These are phyloP conservation scores for Merodon equestris DNA, from an alignment of 2,888 invertebrate species.

Conservation along the genomic window DNA sequence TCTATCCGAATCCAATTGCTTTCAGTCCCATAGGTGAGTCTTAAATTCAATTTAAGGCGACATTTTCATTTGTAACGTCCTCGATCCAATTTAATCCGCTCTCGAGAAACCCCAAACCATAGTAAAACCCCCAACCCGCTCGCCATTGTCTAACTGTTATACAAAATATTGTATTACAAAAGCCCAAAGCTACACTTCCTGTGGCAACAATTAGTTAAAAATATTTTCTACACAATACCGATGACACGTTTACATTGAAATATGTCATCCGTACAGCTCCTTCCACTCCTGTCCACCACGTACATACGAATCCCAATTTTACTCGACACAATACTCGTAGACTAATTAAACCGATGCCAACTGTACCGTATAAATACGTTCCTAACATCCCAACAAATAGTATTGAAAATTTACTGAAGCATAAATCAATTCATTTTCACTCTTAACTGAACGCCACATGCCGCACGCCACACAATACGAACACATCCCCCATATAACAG, in stretches of 20 bases:
- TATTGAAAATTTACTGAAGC: conserved; percentile 62
- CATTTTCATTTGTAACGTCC: too few species aligned
- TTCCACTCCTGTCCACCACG: neutral
- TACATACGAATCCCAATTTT: conserved; percentile 5
- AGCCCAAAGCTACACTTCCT: neutral
- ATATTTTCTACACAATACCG: conserved; percentile 29
- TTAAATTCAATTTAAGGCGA: too few species aligned
- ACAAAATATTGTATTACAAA: too few species aligned
- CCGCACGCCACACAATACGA: neutral
- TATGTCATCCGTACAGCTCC: conserved; percentile 32
- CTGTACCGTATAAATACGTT: conserved; percentile 60
- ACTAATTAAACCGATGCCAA: conserved; percentile 59
- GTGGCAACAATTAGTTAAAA: conserved; percentile 42
- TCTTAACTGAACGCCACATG: neutral
- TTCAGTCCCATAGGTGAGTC: too few species aligned
- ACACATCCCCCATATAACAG: too few species aligned
- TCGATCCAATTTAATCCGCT: too few species aligned
- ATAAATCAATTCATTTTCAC: conserved; percentile 62
- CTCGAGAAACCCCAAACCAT: too few species aligned
- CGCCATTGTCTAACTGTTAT: too few species aligned
- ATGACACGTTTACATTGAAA: conserved; percentile 58
- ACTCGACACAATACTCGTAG: conserved; percentile 34
- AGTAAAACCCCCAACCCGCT: too few species aligned
- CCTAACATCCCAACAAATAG: conserved; percentile 58
- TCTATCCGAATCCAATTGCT: too few species aligned